Conservation (phyloP, 2,888 invertebrate genomes). For the Drosophila kambysellisi region DNA sequence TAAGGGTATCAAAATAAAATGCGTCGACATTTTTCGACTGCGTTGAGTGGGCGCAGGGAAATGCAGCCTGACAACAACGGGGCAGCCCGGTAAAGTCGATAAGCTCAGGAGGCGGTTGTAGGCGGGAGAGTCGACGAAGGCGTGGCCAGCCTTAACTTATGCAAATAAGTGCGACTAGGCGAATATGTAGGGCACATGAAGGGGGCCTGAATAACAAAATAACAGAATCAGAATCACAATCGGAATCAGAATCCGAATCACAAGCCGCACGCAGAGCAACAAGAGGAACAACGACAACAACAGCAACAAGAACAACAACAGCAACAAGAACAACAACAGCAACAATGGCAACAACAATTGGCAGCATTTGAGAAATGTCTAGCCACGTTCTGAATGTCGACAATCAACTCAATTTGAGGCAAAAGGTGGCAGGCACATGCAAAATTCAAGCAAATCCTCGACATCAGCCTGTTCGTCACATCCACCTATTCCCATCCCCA, state of each 20-base stretch:
- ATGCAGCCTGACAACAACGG: constrained; percentile 47
- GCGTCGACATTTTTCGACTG: constrained; percentile 30
- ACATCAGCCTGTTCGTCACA: constrained; percentile 19
- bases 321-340: neutral
- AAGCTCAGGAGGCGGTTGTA: constrained; percentile 5
- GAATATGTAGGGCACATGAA: constrained; percentile 38
- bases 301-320: neutral
- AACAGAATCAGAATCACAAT: constrained; percentile 34
- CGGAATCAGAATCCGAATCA: constrained; percentile 32
- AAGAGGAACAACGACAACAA: neutral
- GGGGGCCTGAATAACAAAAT: constrained; percentile 45
- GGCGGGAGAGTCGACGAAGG: constrained; percentile 3
- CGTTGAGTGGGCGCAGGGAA: constrained; percentile 18
- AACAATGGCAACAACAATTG: constrained; percentile 38
- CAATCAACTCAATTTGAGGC: constrained; percentile 73
- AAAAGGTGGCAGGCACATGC: constrained; percentile 44
- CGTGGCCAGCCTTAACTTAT: constrained; percentile 44
- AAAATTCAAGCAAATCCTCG: constrained; percentile 54
- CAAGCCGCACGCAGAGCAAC: constrained; percentile 25
- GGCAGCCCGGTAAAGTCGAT: constrained; percentile 18
- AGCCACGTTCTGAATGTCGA: constrained; percentile 69
- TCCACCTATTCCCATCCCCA: constrained; percentile 11
- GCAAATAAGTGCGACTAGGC: constrained; percentile 48
- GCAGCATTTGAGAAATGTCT: constrained; percentile 51
- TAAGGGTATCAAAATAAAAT: constrained; percentile 37